phyloP scores from a whole-genome alignment of 2,888 invertebrate genomes.

The Chymomyza amoena region DNA sequence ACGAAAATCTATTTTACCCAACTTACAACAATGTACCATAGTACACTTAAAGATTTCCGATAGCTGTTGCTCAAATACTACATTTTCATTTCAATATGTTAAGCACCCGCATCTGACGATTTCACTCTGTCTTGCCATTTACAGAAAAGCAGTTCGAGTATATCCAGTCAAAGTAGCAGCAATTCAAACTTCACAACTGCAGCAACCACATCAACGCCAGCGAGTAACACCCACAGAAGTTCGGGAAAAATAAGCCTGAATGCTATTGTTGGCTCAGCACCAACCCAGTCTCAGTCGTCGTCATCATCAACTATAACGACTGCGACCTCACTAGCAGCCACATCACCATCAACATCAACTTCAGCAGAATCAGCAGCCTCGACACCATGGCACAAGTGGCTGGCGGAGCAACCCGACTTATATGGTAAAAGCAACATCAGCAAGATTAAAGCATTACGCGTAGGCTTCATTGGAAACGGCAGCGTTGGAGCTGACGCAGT shows the following conservation, averaged over 20 bases:
- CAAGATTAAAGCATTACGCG: constrained; percentile 59
- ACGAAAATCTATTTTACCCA: no score
- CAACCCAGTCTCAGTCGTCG: constrained; percentile 23
- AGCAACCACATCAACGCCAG: constrained; percentile 38
- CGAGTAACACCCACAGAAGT: constrained; percentile 64
- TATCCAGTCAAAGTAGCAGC: constrained; percentile 75
- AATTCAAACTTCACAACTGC: constrained; percentile 70
- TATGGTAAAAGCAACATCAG: constrained; percentile 66
- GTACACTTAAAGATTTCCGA: not conserved
- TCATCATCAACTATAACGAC: constrained; percentile 41
- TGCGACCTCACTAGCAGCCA: constrained; percentile 49
- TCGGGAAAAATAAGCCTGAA: constrained; percentile 77
- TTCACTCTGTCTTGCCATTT: constrained; percentile 52
- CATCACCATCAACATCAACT: constrained; percentile 50
- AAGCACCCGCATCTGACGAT: constrained; percentile 36
- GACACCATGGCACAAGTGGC: constrained; percentile 62
- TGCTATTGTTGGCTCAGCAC: constrained; percentile 73
- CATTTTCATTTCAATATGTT: not conserved
- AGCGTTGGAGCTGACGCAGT: constrained; percentile 52
- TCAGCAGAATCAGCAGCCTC: constrained; percentile 43
- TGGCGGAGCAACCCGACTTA: constrained; percentile 73
- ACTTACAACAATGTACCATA: no score
- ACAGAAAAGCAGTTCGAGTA: constrained; percentile 77
- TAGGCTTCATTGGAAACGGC: constrained; percentile 57
- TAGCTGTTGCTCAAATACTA: not conserved